Base-by-base conservation (phyloP, 2,797 vertebrate species). In the Margarornis squamiger region DNA sequence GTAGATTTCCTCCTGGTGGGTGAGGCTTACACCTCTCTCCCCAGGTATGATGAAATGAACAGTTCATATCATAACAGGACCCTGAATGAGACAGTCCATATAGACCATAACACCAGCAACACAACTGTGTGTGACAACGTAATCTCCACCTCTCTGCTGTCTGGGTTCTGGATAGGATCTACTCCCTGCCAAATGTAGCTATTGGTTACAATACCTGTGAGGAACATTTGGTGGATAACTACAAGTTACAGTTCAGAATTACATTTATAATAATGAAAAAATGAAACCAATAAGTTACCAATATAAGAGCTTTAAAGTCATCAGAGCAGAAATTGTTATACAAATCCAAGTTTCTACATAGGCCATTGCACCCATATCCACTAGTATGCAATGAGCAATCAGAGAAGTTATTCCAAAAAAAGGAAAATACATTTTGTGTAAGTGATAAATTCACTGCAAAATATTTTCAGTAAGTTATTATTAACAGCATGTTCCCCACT, bases 401-500 rank as follows among this genome's bases (percentile, higher is more conserved):
- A 81, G 88, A 90, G 51, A 82, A 63, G n/a, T n/a, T 72, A 54
- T 65, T 79, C 38, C 11, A 77, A 86, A 78, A 59, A 59, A 58
- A 83, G 7, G 83, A 84, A 85, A 88, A 83, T 57, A 34, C 21
- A 59, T 68, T 94, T 90, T 90, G 51, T 26, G 67, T 92, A 92
- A 89, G 49, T 30, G 3, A 93, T 71, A 92, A 88, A 88, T 88
- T 87, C 10, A 6, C 43, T 61, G 88, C 29, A 67, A 57, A 92
- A 81, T 67, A 86, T 87, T 86, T 95, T 96, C 84, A 91, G 62
- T 32, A 89, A 92, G 70, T 78, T 92, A 86, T 93, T 95, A 94
- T 88, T 92, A 89, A 91, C 19, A 94, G 67, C n/a, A 62, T 63
- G 78, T 79, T 91, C 55, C 29, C 38, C 77, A 79, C 49, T 74